Base-by-base conservation (phyloP, 2,888 invertebrate species). In the Monochamus alternatus region DNA sequence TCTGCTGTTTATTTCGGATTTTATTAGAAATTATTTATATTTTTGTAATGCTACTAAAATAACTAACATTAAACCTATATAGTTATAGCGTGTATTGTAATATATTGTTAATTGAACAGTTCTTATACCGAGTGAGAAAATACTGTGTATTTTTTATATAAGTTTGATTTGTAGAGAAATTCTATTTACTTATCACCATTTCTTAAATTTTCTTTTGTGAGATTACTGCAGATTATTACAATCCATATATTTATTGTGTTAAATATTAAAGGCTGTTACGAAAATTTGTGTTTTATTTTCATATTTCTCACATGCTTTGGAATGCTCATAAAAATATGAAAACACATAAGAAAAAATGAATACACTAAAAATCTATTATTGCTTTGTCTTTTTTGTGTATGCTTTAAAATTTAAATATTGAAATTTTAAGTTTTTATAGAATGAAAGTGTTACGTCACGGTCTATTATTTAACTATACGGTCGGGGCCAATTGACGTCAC, bases 191-290 rank as follows among this genome's bases (percentile, higher is more conserved):
- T n/a, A n/a, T n/a, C 30, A 31, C 60, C 60, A n/a, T n/a, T 69
- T 58, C 60, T 47, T 60, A 58, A 68, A n/a, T n/a, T 52, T 52
- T 32, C n/a, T 59, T 60, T 69, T 60, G 31, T 60, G 31, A 60
- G 12, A 9, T 67, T 30, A 43, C 38, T 60, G 67, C 55, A 67
- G 60, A 60, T 69, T 60, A 55, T 60, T 32, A 31, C 44, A 60
- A 69, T 47, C 4, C 31, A 31, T 69, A 60, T 69, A 69, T 69
- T 69, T 69, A 69, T 69, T 69, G 60, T 47, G 47, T 47, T 69
- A 69, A 58, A 69, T 69, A 69, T 69, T 68, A 68, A 68, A 69
- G 69, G 69, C 69, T 69, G 69, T 69, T 69, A 69, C 69, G 44
- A 59, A 52, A 69, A 44, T 3, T 5, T 5, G 8, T 14, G 64